These are phyloP conservation scores for Drosophila prosaltans DNA, from an alignment of 1,140 invertebrate species.

Conservation along the genomic window DNA sequence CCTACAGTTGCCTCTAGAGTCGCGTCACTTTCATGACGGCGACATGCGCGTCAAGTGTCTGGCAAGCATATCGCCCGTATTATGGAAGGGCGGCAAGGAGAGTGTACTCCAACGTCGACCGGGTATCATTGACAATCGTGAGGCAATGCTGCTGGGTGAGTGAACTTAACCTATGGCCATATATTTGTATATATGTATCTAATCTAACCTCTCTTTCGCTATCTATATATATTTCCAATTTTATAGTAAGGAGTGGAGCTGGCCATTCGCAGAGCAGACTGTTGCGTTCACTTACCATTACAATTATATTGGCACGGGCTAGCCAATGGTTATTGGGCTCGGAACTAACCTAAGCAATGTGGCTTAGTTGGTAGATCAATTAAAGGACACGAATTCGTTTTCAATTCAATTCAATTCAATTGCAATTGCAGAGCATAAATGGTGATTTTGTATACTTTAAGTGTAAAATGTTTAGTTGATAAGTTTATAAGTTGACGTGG, in stretches of 20 bases:
- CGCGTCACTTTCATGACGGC: slow-evolving; percentile 84
- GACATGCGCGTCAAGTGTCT: slow-evolving; percentile 86
- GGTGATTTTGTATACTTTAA: slow-evolving; percentile 82
- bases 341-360: slow-evolving; percentile 63
- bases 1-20: slow-evolving; percentile 84
- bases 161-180: slow-evolving; percentile 32
- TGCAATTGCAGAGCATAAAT: slow-evolving; percentile 80
- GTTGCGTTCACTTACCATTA: slow-evolving; percentile 65
- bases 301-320: slow-evolving; percentile 65
- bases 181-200: slow-evolving; percentile 1
- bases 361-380: slow-evolving; percentile 41
- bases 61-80: slow-evolving; percentile 85
- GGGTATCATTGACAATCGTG: slow-evolving; percentile 85
- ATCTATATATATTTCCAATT: background rate
- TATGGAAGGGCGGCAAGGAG: slow-evolving; percentile 85
- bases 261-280: slow-evolving; percentile 50
- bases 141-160: slow-evolving; percentile 86
- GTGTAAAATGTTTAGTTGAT: slow-evolving; percentile 78
- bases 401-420: slow-evolving; percentile 72
- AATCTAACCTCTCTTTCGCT: slow-evolving; percentile 20
- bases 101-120: slow-evolving; percentile 84
- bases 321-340: slow-evolving; percentile 72
- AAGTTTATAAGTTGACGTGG: slow-evolving; percentile 34
- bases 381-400: slow-evolving; percentile 51
- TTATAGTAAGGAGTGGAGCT: slow-evolving; percentile 67